phyloP scores from a whole-genome alignment of 2,888 invertebrate species.

The Chrysolina oricalcia region DNA sequence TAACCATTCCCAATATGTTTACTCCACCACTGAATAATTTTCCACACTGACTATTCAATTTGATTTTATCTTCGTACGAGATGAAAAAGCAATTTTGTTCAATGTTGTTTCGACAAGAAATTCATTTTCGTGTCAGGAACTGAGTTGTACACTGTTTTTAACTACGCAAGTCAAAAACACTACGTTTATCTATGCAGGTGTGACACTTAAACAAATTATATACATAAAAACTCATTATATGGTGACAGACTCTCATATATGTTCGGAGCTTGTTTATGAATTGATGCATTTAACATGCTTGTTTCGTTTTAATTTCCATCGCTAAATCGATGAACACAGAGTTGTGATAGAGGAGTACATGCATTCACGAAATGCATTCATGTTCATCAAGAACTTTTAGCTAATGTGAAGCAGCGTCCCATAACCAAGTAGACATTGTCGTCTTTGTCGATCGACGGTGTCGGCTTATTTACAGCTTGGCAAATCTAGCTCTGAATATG shows the following conservation, averaged over 20 bases:
- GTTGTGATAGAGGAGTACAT: background rate
- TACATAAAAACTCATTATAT: conserved; percentile 38
- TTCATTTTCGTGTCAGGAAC: conserved; percentile 27
- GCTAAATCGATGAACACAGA: background rate
- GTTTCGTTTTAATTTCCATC: background rate
- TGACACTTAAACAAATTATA: conserved; percentile 40
- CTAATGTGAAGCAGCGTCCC: too few species aligned
- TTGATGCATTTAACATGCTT: conserved; percentile 22
- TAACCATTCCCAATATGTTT: too few species aligned
- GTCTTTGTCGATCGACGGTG: too few species aligned
- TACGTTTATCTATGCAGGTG: conserved; percentile 30
- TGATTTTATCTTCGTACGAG: background rate
- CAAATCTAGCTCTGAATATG: too few species aligned
- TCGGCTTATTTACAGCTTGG: too few species aligned
- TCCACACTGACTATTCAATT: too few species aligned
- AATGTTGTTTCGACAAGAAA: conserved; percentile 15
- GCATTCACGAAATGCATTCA: too few species aligned
- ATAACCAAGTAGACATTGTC: too few species aligned
- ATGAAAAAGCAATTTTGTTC: background rate
- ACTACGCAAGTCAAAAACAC: conserved; percentile 27
- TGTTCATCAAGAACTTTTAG: too few species aligned
- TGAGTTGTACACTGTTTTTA: conserved; percentile 25
- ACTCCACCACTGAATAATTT: too few species aligned
- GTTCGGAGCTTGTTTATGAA: conserved; percentile 33
- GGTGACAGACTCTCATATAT: conserved; percentile 31